Conservation (phyloP, 2,888 invertebrate genomes). For the Spodoptera picta region DNA sequence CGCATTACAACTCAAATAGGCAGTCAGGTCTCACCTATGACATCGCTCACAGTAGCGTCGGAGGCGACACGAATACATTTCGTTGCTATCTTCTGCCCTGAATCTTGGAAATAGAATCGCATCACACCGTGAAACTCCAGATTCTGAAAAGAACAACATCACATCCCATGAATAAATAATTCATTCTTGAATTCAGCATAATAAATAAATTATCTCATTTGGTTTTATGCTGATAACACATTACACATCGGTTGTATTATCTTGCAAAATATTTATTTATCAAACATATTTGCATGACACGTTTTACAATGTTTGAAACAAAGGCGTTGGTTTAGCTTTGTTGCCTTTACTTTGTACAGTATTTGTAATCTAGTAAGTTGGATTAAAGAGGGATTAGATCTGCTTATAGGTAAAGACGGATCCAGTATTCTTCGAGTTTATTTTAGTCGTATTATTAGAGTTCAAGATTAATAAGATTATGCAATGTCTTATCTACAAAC, state of each 20-base stretch:
- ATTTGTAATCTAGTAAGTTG: conserved; percentile 13
- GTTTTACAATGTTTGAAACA: conserved; percentile 29
- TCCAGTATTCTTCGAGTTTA: no score
- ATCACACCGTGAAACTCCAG: conserved; percentile 99
- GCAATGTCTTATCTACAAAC: no score
- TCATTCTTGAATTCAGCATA: conserved; percentile 23
- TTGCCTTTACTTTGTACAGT: conserved; percentile 24
- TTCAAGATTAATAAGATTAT: no score
- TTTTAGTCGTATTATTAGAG: no score
- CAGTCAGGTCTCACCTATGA: conserved; percentile 91
- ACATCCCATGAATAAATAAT: conserved; percentile 4
- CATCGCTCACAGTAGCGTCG: conserved; percentile 98
- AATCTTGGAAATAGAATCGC: conserved; percentile 99
- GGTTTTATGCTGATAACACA: conserved; percentile 53
- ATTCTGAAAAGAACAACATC: conserved; percentile 90
- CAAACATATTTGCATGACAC: conserved; percentile 45
- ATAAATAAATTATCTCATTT: conserved; percentile 53
- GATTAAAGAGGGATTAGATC: conserved; percentile 16
- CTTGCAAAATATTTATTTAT: conserved; percentile 50
- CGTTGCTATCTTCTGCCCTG: conserved; percentile 99
- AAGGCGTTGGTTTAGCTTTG: conserved; percentile 17
- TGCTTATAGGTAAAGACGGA: conserved; percentile 3
- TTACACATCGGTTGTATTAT: conserved; percentile 40
- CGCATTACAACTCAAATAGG: conserved; percentile 21
- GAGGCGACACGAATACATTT: conserved; percentile 99